Base-by-base conservation (phyloP, 2,888 invertebrate species). In the Dicyrtomina minuta region DNA sequence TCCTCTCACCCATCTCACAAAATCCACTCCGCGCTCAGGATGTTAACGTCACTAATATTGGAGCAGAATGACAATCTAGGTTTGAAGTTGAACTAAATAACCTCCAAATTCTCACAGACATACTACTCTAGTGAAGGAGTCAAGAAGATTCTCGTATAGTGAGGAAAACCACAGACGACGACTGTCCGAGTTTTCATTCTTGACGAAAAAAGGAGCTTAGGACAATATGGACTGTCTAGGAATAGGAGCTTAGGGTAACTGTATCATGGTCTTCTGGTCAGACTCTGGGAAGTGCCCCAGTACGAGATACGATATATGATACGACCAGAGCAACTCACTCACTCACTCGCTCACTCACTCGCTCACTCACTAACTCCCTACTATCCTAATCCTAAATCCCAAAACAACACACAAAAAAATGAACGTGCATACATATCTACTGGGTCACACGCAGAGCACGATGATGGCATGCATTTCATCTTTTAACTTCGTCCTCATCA, bases 371-470 rank as follows among this genome's bases (percentile, higher is more conserved):
- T 5, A 3, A 33, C 33, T 33, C 3, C 4, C 33, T 8, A 8
- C n/a, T n/a, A n/a, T n/a, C n/a, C n/a, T n/a, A n/a, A n/a, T n/a
- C n/a, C n/a, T n/a, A n/a, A n/a, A n/a, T n/a, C n/a, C n/a, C n/a
- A n/a, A n/a, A n/a, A n/a, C n/a, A n/a, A 33, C 8, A 5, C 33
- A 3, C 33, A 5, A 3, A 33, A 33, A 33, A 33, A 5, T 33
- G 33, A 33, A 33, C 33, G 33, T 33, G 33, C 33, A 56, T 56
- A 20, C 22, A 56, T 20, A 41, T 39, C 27, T 26, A 61, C 13
- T 67, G 69, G 72, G 74, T 74, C 72, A 71, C 72, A 72, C 74
- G 72, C 71, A 67, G 71, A 71, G 71, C 74, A 72, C 68, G 71
- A 72, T 66, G 71, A 72, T 70, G 33, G 53, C 53, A 39, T 51